phyloP scores from a whole-genome alignment of 2,888 invertebrate species.

The Chymomyza amoena region DNA sequence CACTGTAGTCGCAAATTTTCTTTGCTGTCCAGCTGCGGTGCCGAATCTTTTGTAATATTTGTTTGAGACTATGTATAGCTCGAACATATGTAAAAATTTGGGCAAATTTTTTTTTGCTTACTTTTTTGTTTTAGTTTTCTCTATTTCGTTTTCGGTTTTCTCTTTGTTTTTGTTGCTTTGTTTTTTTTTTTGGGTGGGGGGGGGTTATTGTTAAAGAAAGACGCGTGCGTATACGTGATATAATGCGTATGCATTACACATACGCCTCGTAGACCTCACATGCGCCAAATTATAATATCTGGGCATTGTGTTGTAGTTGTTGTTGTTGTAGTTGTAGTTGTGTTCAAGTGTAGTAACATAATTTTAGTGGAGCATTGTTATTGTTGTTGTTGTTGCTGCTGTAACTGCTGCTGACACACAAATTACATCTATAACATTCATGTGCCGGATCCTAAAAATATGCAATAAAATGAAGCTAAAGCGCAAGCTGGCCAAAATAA shows the following conservation, averaged over 20 bases:
- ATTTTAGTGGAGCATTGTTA: conserved; percentile 41
- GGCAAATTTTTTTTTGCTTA: background rate
- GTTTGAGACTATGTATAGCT: background rate
- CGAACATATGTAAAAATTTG: background rate
- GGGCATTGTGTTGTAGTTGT: conserved; percentile 52
- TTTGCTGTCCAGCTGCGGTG: background rate
- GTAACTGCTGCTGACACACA: conserved; percentile 47
- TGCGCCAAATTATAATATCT: conserved; percentile 22
- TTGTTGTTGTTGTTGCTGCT: conserved; percentile 35
- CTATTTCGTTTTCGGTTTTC: background rate
- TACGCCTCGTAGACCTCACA: conserved; percentile 4
- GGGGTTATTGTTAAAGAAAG: conserved; percentile 56
- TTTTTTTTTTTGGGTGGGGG: no score
- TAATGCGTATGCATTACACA: conserved; percentile 52
- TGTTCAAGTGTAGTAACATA: conserved; percentile 62
- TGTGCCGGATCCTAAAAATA: conserved; percentile 50
- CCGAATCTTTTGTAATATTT: background rate
- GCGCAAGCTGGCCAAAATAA: conserved; percentile 29
- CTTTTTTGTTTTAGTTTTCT: conserved; percentile 21
- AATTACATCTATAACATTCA: conserved; percentile 61
- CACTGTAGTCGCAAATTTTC: background rate
- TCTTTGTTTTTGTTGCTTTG: background rate
- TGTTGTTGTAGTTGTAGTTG: conserved; percentile 23
- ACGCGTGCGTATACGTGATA: conserved; percentile 40
- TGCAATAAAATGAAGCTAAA: conserved; percentile 40